phyloP scores from a whole-genome alignment of 2,888 invertebrate genomes.

The Drosophila meridionalis region DNA sequence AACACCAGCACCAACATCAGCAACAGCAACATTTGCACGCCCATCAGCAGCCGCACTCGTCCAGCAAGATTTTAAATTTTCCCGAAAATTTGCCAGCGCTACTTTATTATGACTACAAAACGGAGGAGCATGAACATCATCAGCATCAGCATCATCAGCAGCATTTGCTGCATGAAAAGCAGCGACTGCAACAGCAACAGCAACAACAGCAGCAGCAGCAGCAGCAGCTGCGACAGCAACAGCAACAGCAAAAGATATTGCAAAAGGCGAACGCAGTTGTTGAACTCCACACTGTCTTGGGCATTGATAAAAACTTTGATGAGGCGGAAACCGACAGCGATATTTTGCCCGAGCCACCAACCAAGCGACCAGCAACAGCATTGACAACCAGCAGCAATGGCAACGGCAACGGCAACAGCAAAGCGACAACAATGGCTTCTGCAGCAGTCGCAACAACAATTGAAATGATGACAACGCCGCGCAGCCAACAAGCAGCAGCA shows the following conservation, averaged over 20 bases:
- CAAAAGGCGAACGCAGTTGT: slow-evolving; percentile 47
- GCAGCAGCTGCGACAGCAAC: slow-evolving; percentile 38
- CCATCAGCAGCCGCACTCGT: slow-evolving; percentile 59
- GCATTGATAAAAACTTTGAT: slow-evolving; percentile 75
- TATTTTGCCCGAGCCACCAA: slow-evolving; percentile 82
- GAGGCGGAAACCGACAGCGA: slow-evolving; percentile 81
- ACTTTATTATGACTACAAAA: slow-evolving; percentile 84
- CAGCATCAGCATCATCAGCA: slow-evolving; percentile 83
- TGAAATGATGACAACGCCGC: slow-evolving; percentile 59
- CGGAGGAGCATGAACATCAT: slow-evolving; percentile 84
- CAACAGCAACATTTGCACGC: slow-evolving; percentile 51
- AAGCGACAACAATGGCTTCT: slow-evolving; percentile 34
- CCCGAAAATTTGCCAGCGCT: slow-evolving; percentile 84
- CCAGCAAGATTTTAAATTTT: slow-evolving; percentile 83
- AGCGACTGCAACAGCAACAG: slow-evolving; percentile 62
- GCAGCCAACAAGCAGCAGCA: slow-evolving; percentile 34
- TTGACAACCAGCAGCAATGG: slow-evolving; percentile 27
- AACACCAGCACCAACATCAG: slow-evolving; percentile 40
- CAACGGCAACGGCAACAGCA: slow-evolving; percentile 24
- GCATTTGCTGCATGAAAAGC: slow-evolving; percentile 80
- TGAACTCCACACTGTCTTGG: slow-evolving; percentile 50
- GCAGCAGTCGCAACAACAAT: slow-evolving; percentile 56
- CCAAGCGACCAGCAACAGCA: slow-evolving; percentile 73
- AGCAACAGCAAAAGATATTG: slow-evolving; percentile 39
- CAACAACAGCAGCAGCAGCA: slow-evolving; percentile 52